phyloP scores from a whole-genome alignment of 2,113 vertebrate genomes.

The Calypte anna region DNA sequence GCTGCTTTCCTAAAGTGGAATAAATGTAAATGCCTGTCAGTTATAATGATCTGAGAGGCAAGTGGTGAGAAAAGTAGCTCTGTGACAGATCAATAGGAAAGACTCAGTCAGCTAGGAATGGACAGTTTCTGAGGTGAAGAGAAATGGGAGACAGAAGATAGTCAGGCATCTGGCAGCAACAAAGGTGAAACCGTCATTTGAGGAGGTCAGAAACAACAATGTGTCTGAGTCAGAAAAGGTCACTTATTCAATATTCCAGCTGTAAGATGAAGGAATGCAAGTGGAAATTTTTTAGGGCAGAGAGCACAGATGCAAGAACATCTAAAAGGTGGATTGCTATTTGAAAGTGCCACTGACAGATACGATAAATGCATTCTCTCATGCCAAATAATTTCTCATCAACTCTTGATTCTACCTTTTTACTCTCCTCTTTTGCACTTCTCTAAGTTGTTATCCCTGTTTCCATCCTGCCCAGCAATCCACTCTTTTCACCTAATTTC shows the following conservation, averaged over 20 bases:
- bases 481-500: neutral
- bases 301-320: constrained; percentile 49
- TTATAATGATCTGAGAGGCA: constrained; percentile 30
- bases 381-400: neutral
- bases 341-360: neutral
- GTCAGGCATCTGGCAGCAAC: constrained; percentile 42
- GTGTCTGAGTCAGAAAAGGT: constrained; percentile 47
- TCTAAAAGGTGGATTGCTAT: constrained; percentile 12
- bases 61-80: constrained; percentile 21
- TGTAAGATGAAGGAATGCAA: constrained; percentile 58
- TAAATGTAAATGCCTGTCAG: constrained; percentile 44
- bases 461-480: neutral
- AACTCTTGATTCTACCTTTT: neutral
- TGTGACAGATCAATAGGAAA: constrained; percentile 23
- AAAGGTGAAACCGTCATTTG: constrained; percentile 43
- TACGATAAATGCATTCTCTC: constrained; percentile 9
- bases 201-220: constrained; percentile 57
- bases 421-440: neutral
- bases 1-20: constrained; percentile 35
- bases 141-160: constrained; percentile 12
- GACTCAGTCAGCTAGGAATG: neutral
- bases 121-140: constrained; percentile 14
- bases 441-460: neutral
- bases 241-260: constrained; percentile 55
- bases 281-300: constrained; percentile 15